Evolutionary conservation across 2,888 invertebrate species (phyloP).

Genomic region (Stenodema calcarata): DNA sequence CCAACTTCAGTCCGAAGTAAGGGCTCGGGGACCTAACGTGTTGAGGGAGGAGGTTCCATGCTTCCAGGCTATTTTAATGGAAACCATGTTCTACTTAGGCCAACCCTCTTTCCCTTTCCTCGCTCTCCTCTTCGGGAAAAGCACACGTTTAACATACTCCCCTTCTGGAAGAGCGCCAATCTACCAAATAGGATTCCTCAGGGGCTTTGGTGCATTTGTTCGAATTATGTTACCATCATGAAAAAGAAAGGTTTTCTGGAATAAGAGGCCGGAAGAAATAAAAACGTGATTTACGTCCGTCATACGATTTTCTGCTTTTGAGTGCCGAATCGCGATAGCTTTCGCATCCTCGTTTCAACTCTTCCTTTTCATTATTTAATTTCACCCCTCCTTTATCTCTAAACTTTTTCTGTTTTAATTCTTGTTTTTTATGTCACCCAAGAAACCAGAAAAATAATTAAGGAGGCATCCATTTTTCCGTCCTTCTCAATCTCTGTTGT

Average conservation of each 20-base stretch:
- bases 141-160: constrained; percentile 11
- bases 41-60: background rate
- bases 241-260: background rate
- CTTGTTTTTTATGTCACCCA: background rate
- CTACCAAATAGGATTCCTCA: background rate
- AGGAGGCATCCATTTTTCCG: background rate
- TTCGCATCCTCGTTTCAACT: background rate
- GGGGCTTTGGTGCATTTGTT: background rate
- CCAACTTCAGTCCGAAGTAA: background rate
- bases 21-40: background rate
- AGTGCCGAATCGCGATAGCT: background rate
- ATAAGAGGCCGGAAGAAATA: background rate
- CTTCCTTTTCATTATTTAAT: background rate
- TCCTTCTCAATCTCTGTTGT: constrained; percentile 20
- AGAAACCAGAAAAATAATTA: constrained; percentile 26
- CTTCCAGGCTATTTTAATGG: background rate
- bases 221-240: background rate
- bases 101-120: background rate
- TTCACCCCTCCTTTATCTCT: background rate
- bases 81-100: background rate
- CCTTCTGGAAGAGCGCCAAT: background rate
- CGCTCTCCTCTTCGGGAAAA: background rate
- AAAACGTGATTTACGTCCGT: background rate
- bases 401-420: background rate
- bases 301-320: background rate